Base-by-base conservation (phyloP, 2,797 vertebrate genomes). In the Sebastiscus albofasciatus region DNA sequence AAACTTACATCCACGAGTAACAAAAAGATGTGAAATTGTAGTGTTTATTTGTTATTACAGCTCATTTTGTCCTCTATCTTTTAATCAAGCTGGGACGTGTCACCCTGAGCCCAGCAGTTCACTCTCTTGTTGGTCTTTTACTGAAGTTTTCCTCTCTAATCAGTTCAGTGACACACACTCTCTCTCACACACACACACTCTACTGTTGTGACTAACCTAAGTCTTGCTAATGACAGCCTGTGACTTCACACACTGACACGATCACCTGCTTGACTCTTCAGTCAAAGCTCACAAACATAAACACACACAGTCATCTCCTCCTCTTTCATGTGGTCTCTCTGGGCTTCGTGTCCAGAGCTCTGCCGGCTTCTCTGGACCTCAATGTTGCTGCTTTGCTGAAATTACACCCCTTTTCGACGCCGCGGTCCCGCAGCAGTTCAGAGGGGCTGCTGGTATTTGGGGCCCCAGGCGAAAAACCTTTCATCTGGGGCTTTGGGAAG, bases 401-500 rank as follows among this genome's bases (percentile, higher is more conserved):
- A 92, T 94, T 87, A 93, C 85, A 88, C 74, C 90, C 83, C 78
- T 88, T 88, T 72, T 42, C 46, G 39, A 7, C 46, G 56, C 64
- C 58, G 5, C 84, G 39, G 80, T 81, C 85, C 66, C 76, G 79
- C 89, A 55, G 84, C 88, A 89, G 87, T 94, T 92, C 90, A 90
- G 86, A 90, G 80, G 83, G 75, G 68, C 82, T 75, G 83, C 87
- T 94, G 94, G 95, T 91, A 94, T 95, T 94, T 88, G 79, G 82
- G 89, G 90, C 95, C 93, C 79, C 68, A 75, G 95, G 95, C 90
- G 89, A 74, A 74, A 86, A 83, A 72, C 81, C 95, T 96, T 96
- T 96, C 92, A 96, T 95, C 92, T 95, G 83, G 33, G 85, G 82
- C 85, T 89, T 92, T 90, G 79, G 82, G 92, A 92, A 88, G 92